A percentile compares a stretch with the other conserved stretches of the same genome.
phyloP scores from a whole-genome alignment of 2,888 invertebrate genomes.

The Aspidiotus destructor region DNA sequence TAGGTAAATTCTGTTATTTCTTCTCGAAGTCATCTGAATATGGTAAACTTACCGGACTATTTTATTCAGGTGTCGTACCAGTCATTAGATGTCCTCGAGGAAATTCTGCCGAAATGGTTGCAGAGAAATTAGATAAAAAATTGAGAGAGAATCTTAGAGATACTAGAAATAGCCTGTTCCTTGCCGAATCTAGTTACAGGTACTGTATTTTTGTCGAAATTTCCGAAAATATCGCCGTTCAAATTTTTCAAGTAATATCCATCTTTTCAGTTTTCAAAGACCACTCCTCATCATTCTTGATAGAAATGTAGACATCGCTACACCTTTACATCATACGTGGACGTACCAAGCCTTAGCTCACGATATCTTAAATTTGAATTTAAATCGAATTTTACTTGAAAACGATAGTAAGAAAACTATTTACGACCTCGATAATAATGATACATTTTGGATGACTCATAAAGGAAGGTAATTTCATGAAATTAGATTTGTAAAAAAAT shows the following conservation, averaged over 20 bases:
- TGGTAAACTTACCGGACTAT: background rate
- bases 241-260: background rate
- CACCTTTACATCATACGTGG: slow-evolving; percentile 98
- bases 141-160: slow-evolving; percentile 93
- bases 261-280: slow-evolving; percentile 70
- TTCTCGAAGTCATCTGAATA: background rate
- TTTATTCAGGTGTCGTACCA: slow-evolving; percentile 60
- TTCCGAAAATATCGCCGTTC: background rate
- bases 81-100: slow-evolving; percentile 85
- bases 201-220: background rate
- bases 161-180: slow-evolving; percentile 89
- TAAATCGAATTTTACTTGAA: slow-evolving; percentile 67
- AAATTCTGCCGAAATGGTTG: slow-evolving; percentile 97
- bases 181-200: slow-evolving; percentile 50
- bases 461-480: slow-evolving; percentile 57
- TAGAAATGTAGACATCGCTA: slow-evolving; percentile 91
- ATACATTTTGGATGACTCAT: slow-evolving; percentile 64
- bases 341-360: slow-evolving; percentile 97
- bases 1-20: slow-evolving; percentile 52
- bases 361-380: slow-evolving; percentile 82
- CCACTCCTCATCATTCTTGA: slow-evolving; percentile 87
- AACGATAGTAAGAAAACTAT: slow-evolving; percentile 69
- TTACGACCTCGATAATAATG: slow-evolving; percentile 54
- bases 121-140: slow-evolving; percentile 92
- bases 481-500: background rate